Base-by-base conservation (phyloP, 2,797 vertebrate species). In the Odontamblyopus rebecca region DNA sequence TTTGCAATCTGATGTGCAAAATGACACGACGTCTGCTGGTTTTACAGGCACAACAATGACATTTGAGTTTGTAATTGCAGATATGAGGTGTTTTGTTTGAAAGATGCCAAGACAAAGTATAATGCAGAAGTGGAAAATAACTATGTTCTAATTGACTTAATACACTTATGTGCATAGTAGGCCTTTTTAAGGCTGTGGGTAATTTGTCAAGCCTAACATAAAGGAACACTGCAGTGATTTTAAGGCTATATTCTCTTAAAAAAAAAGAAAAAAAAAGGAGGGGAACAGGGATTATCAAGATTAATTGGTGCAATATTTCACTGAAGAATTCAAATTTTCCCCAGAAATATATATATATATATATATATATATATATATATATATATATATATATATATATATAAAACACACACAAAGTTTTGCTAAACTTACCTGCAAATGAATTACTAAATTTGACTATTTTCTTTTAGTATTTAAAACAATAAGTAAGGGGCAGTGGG, bases 1-100 rank as follows among this genome's bases (percentile, higher is more conserved):
- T 83, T 72, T 79, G 75, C 71, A 70, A 57, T 75, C 70, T 35
- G 41, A 70, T 73, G 72, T 72, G 61, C 32, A 61, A 56, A 72
- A 50, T 8, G 67, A 70, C 53, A 69, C 61, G 11, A 63, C 61
- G 11, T 1, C 19, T 53, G 30, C 61, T 69, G 44, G 41, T 62
- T 35, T 71, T 68, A 67, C 32, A 71, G 70, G 26, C 2, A 15
- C 68, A 72, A 54, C 68, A 65, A 73, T 70, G 57, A 7, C 35
- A 81, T 74, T 61, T 56, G 30, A 77, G 67, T 15, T 18, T 44
- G 29, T 76, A 76, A 75, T 67, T 79, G 29, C 27, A 41, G 75
- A 59, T 13, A n/a, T 0, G 0, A 11, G 59, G 53, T 68, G 70
- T 61, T 70, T 67, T 79, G 69, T 79, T 73, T 70, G 71, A 77